A percentile compares a stretch with the other conserved stretches of the same genome.
phyloP scores from a whole-genome alignment of 2,113 vertebrate genomes.

The Oxyruncus cristatus region DNA sequence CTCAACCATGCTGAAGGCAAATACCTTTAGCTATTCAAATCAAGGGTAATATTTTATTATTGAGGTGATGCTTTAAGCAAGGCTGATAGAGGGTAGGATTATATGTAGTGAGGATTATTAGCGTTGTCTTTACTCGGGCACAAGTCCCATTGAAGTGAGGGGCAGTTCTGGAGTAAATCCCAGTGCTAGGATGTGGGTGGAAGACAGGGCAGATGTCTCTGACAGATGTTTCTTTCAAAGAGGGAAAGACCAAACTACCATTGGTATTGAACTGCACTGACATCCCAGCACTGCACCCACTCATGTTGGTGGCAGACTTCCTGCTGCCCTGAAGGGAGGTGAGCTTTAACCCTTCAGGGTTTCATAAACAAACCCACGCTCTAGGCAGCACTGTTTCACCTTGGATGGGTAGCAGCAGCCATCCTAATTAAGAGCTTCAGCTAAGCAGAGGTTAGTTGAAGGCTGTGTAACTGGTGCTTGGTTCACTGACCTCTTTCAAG shows the following conservation, averaged over 20 bases:
- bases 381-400: neutral
- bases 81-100: neutral
- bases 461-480: neutral
- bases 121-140: fast-evolving
- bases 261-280: neutral
- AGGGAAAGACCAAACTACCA: neutral
- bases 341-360: neutral
- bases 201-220: neutral
- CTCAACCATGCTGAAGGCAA: neutral
- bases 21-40: neutral
- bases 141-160: fast-evolving
- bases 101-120: neutral
- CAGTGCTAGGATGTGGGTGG: neutral
- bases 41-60: neutral
- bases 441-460: neutral
- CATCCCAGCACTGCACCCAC: neutral
- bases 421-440: neutral
- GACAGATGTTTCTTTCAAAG: neutral
- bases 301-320: neutral
- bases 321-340: neutral
- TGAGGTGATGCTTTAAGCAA: fast-evolving
- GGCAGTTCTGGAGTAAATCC: neutral
- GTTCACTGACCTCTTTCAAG: neutral
- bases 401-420: neutral
- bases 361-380: neutral